Percentiles rank a stretch among this genome's conserved stretches.
These are phyloP conservation scores for Champsocephalus gunnari DNA, from an alignment of 2,797 vertebrate species.

Conservation along the genomic window DNA sequence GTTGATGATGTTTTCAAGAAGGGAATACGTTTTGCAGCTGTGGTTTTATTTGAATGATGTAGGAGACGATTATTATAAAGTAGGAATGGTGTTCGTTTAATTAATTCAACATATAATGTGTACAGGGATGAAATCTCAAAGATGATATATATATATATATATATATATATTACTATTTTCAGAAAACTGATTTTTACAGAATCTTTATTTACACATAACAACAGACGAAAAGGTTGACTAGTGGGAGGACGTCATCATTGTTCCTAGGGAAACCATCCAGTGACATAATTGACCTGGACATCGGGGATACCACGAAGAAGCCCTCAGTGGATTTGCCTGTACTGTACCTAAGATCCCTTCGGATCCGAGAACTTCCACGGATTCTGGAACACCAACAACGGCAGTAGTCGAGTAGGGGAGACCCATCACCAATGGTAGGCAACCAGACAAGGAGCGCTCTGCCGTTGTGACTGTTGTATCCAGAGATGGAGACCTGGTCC, in stretches of 20 bases:
- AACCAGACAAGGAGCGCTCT: constrained; percentile 32
- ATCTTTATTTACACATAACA: constrained; percentile 63
- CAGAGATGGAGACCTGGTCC: constrained; percentile 62
- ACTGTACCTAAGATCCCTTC: constrained; percentile 47
- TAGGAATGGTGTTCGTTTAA: background rate
- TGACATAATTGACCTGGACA: constrained; percentile 70
- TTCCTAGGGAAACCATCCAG: constrained; percentile 75
- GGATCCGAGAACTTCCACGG: constrained; percentile 43
- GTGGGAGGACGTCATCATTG: constrained; percentile 36
- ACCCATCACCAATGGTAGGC: constrained; percentile 8
- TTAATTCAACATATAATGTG: background rate
- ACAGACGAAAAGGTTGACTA: constrained; percentile 75
- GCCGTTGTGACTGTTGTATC: constrained; percentile 51
- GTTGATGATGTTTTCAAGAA: background rate
- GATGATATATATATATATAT: background rate
- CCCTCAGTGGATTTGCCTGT: constrained; percentile 43
- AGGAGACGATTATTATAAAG: background rate
- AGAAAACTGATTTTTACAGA: background rate
- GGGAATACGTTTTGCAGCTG: background rate
- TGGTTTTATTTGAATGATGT: constrained; percentile 4
- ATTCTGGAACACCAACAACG: constrained; percentile 35
- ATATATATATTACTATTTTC: background rate
- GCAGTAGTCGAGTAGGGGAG: background rate
- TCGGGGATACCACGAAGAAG: constrained; percentile 60
- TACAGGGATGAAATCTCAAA: background rate